phyloP scores from a whole-genome alignment of 2,113 vertebrate species.

The Leuciscus idus region DNA sequence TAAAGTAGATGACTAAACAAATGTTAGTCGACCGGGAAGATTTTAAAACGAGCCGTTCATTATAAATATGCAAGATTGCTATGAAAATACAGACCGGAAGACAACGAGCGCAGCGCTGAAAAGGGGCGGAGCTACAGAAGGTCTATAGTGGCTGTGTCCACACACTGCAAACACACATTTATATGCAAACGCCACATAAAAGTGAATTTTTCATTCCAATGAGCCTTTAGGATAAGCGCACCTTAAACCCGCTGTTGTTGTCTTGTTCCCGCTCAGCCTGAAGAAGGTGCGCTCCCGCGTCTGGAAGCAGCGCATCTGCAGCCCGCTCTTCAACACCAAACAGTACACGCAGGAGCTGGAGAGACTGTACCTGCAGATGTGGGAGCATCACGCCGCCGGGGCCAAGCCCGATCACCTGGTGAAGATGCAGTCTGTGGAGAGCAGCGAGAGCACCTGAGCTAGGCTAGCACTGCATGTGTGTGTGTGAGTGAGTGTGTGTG shows the following conservation, averaged over 20 bases:
- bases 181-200: too few species aligned
- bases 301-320: slow-evolving; percentile 98
- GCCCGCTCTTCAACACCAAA: slow-evolving; percentile 98
- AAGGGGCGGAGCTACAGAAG: too few species aligned
- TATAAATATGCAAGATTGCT: too few species aligned
- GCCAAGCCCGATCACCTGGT: slow-evolving; percentile 93
- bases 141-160: too few species aligned
- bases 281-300: slow-evolving; percentile 95
- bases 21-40: too few species aligned
- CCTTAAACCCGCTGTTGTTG: neutral
- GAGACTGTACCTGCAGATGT: slow-evolving; percentile 95
- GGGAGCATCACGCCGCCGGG: slow-evolving; percentile 90
- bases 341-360: slow-evolving; percentile 95
- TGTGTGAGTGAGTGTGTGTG: neutral
- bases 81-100: too few species aligned
- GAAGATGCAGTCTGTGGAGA: slow-evolving; percentile 81
- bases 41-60: too few species aligned
- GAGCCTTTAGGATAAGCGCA: neutral
- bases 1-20: too few species aligned
- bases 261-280: slow-evolving; percentile 74
- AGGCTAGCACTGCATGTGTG: slow-evolving; percentile 4
- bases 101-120: too few species aligned
- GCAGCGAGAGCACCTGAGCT: slow-evolving; percentile 85
- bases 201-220: too few species aligned
- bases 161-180: too few species aligned